Base-by-base conservation (phyloP, 2,888 invertebrate species). In the Stegana nigrithorax region DNA sequence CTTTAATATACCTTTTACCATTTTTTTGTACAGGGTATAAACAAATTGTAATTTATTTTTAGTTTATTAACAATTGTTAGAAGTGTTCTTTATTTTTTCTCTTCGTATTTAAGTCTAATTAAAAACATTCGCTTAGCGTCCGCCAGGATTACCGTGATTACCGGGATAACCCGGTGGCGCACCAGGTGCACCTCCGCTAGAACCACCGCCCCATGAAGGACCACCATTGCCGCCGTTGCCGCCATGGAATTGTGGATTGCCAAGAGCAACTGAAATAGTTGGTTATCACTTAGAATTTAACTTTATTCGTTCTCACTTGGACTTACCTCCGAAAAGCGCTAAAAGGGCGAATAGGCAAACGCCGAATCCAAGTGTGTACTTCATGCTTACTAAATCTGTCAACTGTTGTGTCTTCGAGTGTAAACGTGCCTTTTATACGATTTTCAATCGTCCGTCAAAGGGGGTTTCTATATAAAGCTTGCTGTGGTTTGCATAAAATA, bases 61-160 rank as follows among this genome's bases (percentile, higher is more conserved):
- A n/a, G n/a, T n/a, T n/a, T n/a, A n/a, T n/a, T n/a, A n/a, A n/a
- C n/a, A n/a, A n/a, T n/a, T n/a, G n/a, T n/a, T n/a, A n/a, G n/a
- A n/a, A n/a, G n/a, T n/a, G n/a, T n/a, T n/a, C n/a, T n/a, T n/a
- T n/a, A n/a, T n/a, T n/a, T n/a, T n/a, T n/a, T n/a, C n/a, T n/a
- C n/a, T n/a, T n/a, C n/a, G n/a, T n/a, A n/a, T n/a, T n/a, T n/a
- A n/a, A n/a, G n/a, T n/a, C n/a, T n/a, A n/a, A n/a, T n/a, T n/a
- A n/a, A n/a, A n/a, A n/a, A n/a, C n/a, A n/a, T n/a, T n/a, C n/a
- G n/a, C n/a, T n/a, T 19, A n/a, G 7, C 19, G 12, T 4, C 32
- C 27, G 2, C 59, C 44, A 27, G 44, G 44, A 14, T 53, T 32
- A n/a, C 60, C 59, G 21, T 32, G 44, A 17, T 44, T 44, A 4